Evolutionary conservation across 1,140 invertebrate species (phyloP).

Genomic region (Teleogryllus occipitalis): DNA sequence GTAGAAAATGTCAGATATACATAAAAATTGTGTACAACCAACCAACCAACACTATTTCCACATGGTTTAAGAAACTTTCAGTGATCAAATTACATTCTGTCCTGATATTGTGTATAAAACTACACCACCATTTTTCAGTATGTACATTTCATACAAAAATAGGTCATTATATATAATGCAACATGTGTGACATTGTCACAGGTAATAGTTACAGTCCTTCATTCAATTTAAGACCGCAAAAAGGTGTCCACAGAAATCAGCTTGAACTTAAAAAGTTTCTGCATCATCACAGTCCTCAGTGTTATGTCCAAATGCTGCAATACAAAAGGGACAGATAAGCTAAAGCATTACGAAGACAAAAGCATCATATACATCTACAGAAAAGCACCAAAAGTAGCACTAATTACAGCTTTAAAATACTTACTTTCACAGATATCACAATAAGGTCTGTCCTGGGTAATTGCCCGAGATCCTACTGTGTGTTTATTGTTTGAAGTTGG

Average conservation of each 20-base stretch:
- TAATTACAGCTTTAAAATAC: conserved; percentile 19
- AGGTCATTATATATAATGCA: neutral
- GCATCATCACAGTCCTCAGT: conserved; percentile 70
- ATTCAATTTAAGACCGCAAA: too few species aligned
- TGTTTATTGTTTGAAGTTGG: conserved; percentile 33
- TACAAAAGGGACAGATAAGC: conserved; percentile 28
- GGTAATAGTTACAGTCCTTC: too few species aligned
- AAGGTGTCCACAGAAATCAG: too few species aligned
- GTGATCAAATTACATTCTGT: too few species aligned
- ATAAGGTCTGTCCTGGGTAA: conserved; percentile 61
- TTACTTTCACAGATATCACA: conserved; percentile 89
- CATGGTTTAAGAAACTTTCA: too few species aligned
- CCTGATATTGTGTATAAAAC: too few species aligned
- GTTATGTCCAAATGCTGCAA: conserved; percentile 70
- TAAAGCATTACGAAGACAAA: conserved; percentile 27
- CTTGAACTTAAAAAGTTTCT: conserved; percentile 59
- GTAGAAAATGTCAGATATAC: too few species aligned
- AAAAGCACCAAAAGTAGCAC: neutral
- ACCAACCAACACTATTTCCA: too few species aligned
- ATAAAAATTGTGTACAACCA: too few species aligned
- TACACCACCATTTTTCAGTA: neutral
- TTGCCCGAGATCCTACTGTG: conserved; percentile 37
- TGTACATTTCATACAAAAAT: neutral
- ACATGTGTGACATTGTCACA: neutral
- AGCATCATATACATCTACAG: neutral